Conservation (phyloP, 2,888 invertebrate genomes). For the Orthosia gracilis region DNA sequence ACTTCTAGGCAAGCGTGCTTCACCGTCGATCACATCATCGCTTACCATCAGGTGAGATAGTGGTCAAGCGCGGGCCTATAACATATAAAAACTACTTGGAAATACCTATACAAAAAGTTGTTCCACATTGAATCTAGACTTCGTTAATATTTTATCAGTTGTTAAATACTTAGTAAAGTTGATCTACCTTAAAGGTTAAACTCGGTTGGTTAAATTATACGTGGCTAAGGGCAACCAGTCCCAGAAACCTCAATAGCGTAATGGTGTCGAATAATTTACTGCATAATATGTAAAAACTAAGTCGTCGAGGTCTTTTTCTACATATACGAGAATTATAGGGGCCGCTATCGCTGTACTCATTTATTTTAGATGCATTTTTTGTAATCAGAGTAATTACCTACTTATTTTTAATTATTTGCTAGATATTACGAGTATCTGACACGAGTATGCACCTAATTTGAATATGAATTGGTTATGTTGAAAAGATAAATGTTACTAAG, state of each 20-base stretch:
- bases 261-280: conserved; percentile 46
- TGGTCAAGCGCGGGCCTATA: too few species aligned
- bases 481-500: background rate
- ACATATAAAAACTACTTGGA: too few species aligned
- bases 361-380: conserved; percentile 30
- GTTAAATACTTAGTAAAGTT: conserved; percentile 23
- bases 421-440: background rate
- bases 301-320: conserved; percentile 41
- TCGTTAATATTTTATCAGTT: conserved; percentile 29
- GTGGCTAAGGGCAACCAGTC: conserved; percentile 75
- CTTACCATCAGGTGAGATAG: too few species aligned
- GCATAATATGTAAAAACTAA: conserved; percentile 42
- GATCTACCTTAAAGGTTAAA: conserved; percentile 43
- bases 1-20: too few species aligned
- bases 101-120: background rate
- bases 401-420: conserved; percentile 17
- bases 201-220: conserved; percentile 48
- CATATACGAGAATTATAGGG: conserved; percentile 33
- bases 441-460: background rate
- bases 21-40: too few species aligned
- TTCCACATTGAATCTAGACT: conserved; percentile 32
- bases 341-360: conserved; percentile 33
- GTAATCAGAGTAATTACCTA: conserved; percentile 12
- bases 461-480: background rate
- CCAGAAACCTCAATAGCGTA: conserved; percentile 74